These are phyloP conservation scores for Malthinus seriepunctatus DNA, from an alignment of 2,888 invertebrate genomes.

Conservation along the genomic window DNA sequence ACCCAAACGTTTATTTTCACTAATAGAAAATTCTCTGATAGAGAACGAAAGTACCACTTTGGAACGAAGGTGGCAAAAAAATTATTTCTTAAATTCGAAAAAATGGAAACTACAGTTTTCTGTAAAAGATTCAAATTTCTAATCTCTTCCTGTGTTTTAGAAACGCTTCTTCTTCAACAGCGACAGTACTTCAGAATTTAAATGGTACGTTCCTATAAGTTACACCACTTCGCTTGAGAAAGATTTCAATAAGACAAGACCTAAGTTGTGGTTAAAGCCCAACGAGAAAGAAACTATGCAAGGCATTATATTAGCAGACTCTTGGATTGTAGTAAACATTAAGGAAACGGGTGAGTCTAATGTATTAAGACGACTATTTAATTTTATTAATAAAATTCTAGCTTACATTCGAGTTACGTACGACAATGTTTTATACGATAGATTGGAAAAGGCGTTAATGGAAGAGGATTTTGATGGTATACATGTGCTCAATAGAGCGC, in stretches of 20 bases:
- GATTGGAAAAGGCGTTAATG: slow-evolving; percentile 56
- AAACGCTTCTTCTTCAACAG: slow-evolving; percentile 31
- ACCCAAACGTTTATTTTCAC: too few relatives aligned
- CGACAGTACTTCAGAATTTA: slow-evolving; percentile 17
- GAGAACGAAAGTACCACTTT: too few relatives aligned
- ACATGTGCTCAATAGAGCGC: slow-evolving; percentile 72
- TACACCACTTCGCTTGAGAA: slow-evolving; percentile 52
- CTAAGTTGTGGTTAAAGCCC: slow-evolving; percentile 42
- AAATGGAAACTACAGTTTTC: neutral
- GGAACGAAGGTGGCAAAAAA: too few relatives aligned
- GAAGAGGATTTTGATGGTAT: slow-evolving; percentile 56
- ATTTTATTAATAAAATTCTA: neutral
- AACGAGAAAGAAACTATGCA: neutral
- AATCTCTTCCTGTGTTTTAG: slow-evolving; percentile 21
- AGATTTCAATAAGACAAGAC: slow-evolving; percentile 49
- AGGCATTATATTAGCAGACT: slow-evolving; percentile 8
- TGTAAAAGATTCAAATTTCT: neutral
- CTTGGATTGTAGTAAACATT: slow-evolving; percentile 65
- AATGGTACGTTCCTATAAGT: slow-evolving; percentile 58
- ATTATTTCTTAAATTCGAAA: too few relatives aligned
- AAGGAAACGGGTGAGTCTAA: slow-evolving; percentile 61
- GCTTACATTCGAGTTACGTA: slow-evolving; percentile 62
- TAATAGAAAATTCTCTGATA: too few relatives aligned
- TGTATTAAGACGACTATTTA: neutral
- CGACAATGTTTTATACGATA: slow-evolving; percentile 61